A percentile compares a stretch with the other conserved stretches of the same genome.
Conservation (phyloP, 2,797 vertebrate genomes). For the Monodelphis domestica region DNA sequence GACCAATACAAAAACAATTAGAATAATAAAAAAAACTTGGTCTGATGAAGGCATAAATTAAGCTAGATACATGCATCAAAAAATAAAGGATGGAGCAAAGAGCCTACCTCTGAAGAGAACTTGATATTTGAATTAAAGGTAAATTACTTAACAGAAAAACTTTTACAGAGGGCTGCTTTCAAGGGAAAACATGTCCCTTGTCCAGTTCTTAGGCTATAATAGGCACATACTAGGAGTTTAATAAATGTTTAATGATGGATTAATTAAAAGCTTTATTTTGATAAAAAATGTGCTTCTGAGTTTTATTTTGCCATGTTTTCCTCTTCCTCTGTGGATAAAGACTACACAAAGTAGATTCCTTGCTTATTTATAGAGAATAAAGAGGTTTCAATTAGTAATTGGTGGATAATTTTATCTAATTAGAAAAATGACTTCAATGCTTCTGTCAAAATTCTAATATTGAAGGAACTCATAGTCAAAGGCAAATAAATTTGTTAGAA, state of each 20-base stretch:
- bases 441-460: background rate
- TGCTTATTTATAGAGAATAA: background rate
- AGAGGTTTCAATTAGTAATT: background rate
- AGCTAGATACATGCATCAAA: background rate
- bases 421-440: background rate
- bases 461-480: background rate
- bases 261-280: background rate
- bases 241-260: background rate
- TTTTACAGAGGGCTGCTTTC: background rate
- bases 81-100: background rate
- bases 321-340: background rate
- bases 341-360: background rate
- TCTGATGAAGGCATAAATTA: background rate
- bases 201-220: background rate
- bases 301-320: background rate
- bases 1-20: background rate
- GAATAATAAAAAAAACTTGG: background rate
- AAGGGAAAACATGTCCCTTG: background rate
- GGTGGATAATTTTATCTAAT: background rate
- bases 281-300: background rate
- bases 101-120: too few relatives aligned
- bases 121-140: background rate
- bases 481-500: background rate
- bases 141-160: background rate
- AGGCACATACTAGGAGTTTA: background rate